Base-by-base conservation (phyloP, 2,797 vertebrate genomes). In the Enteromius unitaeniatus region DNA sequence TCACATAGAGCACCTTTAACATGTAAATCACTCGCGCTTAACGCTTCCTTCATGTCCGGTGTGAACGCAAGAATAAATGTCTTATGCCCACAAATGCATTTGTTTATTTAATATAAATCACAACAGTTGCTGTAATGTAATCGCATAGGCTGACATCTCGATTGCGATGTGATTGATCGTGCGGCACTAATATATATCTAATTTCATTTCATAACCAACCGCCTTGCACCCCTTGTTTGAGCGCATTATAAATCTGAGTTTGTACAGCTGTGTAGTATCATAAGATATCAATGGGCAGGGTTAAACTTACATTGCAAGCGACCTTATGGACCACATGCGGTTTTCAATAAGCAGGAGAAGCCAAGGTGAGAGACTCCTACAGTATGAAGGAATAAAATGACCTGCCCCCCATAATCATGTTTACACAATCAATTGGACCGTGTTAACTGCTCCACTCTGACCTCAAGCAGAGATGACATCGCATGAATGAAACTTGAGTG, bases 401-500 rank as follows among this genome's bases (percentile, higher is more conserved):
- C 26, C 45, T 13, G 31, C 28, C 65, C 53, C 37, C 3, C 37
- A 11, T 72, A 64, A 51, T 79, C n/a, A 75, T 51, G 55, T 77
- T 72, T 37, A 78, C 9, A 78, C 45, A 64, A 19, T 68, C 60
- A 83, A 49, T 67, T 34, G 67, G 53, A 51, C 37, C 4, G 55
- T 47, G 58, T 82, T 31, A 67, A 67, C 64, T 67, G 9, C 80
- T 79, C 67, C 19, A 8, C 68, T 72, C 31, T 74, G 75, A 47
- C 68, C 58, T 74, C 28, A 82, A 73, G 31, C 23, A 26, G 15
- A 67, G 26, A 42, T 42, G 62, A 86, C 62, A 58, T 58, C 55
- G 17, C 42, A 78, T 70, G 47, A 73, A 86, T 77, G 31, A 73
- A 78, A 26, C 23, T 14, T 64, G 34, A 53, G 74, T 64, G 51